Conservation (phyloP, 1,140 invertebrate species). For the Drosophila malerkotliana region DNA sequence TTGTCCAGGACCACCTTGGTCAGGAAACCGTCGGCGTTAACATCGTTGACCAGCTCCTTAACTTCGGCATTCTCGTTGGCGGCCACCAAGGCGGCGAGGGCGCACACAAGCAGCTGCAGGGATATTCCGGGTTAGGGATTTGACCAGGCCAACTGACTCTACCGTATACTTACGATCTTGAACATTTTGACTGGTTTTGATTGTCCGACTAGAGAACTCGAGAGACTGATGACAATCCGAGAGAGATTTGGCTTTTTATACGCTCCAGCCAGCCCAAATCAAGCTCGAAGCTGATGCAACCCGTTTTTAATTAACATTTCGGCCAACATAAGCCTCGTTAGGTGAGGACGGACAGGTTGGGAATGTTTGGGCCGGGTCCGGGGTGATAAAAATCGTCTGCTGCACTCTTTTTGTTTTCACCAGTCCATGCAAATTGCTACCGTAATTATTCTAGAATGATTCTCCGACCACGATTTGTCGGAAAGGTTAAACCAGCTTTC, state of each 20-base stretch:
- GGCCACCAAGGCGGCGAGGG: conserved; percentile 42
- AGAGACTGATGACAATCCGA: conserved; percentile 35
- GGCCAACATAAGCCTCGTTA: conserved; percentile 19
- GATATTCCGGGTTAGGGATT: neutral
- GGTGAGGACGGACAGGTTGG: conserved; percentile 13
- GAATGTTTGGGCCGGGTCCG: neutral
- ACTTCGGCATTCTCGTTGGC: conserved; percentile 51
- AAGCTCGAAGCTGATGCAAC: conserved; percentile 28
- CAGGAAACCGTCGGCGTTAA: conserved; percentile 83
- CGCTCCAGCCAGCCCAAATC: neutral
- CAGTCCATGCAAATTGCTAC: conserved; percentile 42
- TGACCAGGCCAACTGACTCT: neutral
- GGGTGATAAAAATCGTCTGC: conserved; percentile 30
- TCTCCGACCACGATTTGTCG: neutral
- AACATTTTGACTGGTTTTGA: conserved; percentile 45
- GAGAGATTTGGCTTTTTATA: conserved; percentile 28
- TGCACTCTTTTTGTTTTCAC: conserved; percentile 34
- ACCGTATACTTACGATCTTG: conserved; percentile 47
- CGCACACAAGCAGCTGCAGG: conserved; percentile 47
- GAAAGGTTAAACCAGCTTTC: conserved; percentile 6
- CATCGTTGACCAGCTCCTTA: conserved; percentile 37
- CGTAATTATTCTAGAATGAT: conserved; percentile 43
- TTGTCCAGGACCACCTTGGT: conserved; percentile 85
- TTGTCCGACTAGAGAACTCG: conserved; percentile 52
- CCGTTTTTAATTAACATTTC: conserved; percentile 54